phyloP scores from a whole-genome alignment of 2,113 vertebrate genomes.

The Paradoxurus hermaphroditus region DNA sequence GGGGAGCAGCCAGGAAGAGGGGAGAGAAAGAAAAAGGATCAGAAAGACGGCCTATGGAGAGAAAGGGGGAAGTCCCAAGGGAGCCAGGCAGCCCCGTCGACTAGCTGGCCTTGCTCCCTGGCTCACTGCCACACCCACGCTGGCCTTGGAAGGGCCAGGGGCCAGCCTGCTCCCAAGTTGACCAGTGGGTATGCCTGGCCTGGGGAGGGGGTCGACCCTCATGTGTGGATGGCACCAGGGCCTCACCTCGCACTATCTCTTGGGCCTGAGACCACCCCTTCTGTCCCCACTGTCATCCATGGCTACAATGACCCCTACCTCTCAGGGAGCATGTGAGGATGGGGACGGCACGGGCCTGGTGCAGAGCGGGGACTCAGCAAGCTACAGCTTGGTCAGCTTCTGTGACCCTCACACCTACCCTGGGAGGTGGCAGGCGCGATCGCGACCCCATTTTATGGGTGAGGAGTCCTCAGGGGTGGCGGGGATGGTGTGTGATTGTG shows the following conservation, averaged over 20 bases:
- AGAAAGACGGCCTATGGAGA: not conserved
- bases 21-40: conserved; percentile 29
- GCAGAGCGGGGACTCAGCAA: not conserved
- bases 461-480: not conserved
- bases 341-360: not conserved
- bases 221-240: not conserved
- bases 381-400: not conserved
- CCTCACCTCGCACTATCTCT: not conserved
- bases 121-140: not conserved
- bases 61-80: not conserved
- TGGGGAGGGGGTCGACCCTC: not conserved
- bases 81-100: conserved; percentile 1
- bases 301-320: not conserved
- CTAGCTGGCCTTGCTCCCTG: not conserved
- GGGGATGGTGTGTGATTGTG: not conserved
- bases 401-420: not conserved
- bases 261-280: not conserved
- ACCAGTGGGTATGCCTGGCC: not conserved
- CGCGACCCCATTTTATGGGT: not conserved
- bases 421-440: not conserved
- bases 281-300: not conserved
- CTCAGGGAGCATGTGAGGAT: not conserved
- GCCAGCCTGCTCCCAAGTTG: not conserved
- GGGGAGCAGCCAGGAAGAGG: conserved; percentile 1
- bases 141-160: not conserved